Evolutionary conservation across 2,113 vertebrate genomes (phyloP).

Genomic region (Menura novaehollandiae): DNA sequence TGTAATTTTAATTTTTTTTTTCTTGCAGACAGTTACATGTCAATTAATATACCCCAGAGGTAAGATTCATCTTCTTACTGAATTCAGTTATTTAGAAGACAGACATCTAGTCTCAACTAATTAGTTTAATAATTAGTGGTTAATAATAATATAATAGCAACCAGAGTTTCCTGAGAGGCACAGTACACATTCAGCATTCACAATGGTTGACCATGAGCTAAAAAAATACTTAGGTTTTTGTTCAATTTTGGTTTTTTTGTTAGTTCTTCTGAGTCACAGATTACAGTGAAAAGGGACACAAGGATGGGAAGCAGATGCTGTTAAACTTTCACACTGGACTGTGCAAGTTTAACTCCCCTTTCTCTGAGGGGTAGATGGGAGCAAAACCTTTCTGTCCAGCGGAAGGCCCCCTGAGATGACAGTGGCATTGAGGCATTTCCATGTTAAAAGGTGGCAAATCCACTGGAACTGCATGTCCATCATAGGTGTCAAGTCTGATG

Average conservation of each 20-base stretch:
- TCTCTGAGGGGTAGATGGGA: not conserved
- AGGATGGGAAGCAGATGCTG: not conserved
- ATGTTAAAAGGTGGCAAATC: not conserved
- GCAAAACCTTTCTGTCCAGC: not conserved
- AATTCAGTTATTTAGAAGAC: not conserved
- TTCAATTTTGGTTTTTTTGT: accelerated
- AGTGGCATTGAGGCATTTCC: not conserved
- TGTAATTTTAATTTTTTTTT: not conserved
- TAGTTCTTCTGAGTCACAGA: accelerated
- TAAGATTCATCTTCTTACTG: not conserved
- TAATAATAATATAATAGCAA: not conserved
- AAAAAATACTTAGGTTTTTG: not conserved
- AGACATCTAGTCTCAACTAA: not conserved
- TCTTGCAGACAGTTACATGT: not conserved
- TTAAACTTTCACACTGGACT: not conserved
- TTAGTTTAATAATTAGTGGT: not conserved
- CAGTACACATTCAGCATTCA: not conserved
- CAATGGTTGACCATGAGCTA: not conserved
- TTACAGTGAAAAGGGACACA: not conserved
- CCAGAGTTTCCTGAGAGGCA: not conserved
- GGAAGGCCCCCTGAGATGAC: not conserved
- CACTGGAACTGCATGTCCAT: not conserved
- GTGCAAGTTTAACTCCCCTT: not conserved
- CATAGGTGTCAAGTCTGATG: not conserved
- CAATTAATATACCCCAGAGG: not conserved